phyloP scores from a whole-genome alignment of 2,113 vertebrate species.

The Alexandromys fortis region DNA sequence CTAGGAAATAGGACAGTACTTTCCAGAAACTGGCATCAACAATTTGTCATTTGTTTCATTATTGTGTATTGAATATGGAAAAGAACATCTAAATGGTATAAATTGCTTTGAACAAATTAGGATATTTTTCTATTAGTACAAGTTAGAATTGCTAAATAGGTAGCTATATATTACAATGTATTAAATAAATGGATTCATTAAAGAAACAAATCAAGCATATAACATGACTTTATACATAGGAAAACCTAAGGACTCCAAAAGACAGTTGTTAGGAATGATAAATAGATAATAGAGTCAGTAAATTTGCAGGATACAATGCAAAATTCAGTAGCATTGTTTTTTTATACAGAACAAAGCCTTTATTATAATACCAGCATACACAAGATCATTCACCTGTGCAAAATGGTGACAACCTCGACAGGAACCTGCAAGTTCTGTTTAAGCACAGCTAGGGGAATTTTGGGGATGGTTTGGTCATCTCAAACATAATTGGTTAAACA shows the following conservation, averaged over 20 bases:
- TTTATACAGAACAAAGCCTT: too few relatives aligned
- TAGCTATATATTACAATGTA: not conserved
- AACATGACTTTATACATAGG: not conserved
- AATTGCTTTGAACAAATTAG: conserved; percentile 14
- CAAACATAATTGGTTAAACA: too few relatives aligned
- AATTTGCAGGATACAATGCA: not conserved
- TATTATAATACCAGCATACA: too few relatives aligned
- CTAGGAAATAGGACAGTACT: not conserved
- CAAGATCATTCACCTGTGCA: too few relatives aligned
- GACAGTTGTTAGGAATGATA: not conserved
- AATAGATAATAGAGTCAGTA: not conserved
- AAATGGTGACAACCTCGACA: too few relatives aligned
- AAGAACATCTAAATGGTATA: conserved; percentile 31
- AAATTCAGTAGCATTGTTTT: not conserved
- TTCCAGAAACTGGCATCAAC: not conserved
- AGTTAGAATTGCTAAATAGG: not conserved
- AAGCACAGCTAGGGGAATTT: too few relatives aligned
- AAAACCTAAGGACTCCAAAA: not conserved
- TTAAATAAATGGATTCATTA: conserved; percentile 28
- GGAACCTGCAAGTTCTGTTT: too few relatives aligned
- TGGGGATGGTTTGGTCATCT: too few relatives aligned
- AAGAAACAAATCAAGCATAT: not conserved
- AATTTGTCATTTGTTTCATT: conserved; percentile 14
- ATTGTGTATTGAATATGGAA: conserved; percentile 24
- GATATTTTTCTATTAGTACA: not conserved